Base-by-base conservation (phyloP, 1,140 invertebrate genomes). In the Drosophila arizonae region DNA sequence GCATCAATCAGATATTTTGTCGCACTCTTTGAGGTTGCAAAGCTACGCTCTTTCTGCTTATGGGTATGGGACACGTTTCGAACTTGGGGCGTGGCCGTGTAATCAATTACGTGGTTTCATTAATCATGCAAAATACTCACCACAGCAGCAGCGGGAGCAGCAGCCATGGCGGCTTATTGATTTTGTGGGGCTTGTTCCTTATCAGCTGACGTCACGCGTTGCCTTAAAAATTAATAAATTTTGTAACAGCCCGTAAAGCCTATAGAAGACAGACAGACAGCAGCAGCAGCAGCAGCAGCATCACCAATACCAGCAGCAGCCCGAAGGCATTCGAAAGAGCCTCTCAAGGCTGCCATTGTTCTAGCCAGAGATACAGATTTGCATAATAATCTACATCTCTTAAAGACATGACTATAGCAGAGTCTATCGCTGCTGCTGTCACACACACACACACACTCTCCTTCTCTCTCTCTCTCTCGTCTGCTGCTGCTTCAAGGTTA, bases 21-120 rank as follows among this genome's bases (percentile, higher is more conserved):
- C 41, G 68, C 61, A 58, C 61, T 45, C 75, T 81, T 87, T 85
- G 72, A 73, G 76, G 67, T 65, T 58, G 77, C 65, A 68, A 39
- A 80, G 58, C 56, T 57, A 41, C 54, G 66, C 57, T 50, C 21
- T 60, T 61, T 63, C 13, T 41, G 24, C 24, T 11, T 28, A 43
- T 9, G 9, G 48, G 10, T 43, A 45, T 48, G 45, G 63, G 51
- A 36, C 61, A 33, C 41, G 51, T 33, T 61, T 67, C 43, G 48
- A 66, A n/a, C 13, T 41, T 46, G 68, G 72, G 82, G 82, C 72
- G 82, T 87, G 72, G 79, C 68, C 72, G 48, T 87, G 69, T 82
- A 86, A 87, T 86, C 82, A 86, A 87, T 86, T 86, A 86, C 76
- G 69, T 87, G 79, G 79, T 67, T 86, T 87, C 82, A 86, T 86